Conservation (phyloP, 2,113 vertebrate species). For the Planiliza haematocheilus region DNA sequence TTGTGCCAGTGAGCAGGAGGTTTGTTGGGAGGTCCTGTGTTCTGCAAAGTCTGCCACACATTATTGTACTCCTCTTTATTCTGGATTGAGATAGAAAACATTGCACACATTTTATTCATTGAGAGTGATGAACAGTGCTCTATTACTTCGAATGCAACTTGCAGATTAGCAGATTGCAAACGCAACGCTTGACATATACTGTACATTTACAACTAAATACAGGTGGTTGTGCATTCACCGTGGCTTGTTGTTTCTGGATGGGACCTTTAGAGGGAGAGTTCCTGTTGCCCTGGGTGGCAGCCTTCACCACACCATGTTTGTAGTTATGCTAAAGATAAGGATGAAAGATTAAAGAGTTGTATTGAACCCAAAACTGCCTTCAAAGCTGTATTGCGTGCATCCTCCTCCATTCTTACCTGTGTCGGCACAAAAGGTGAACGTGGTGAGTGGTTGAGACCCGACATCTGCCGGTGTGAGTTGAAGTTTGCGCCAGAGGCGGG, state of each 20-base stretch:
- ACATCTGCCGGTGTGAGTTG: conserved; percentile 79
- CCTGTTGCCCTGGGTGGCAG: conserved; percentile 83
- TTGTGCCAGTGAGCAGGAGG: conserved; percentile 85
- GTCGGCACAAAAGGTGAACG: conserved; percentile 92
- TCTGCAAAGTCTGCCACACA: conserved; percentile 94
- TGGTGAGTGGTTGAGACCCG: conserved; percentile 92
- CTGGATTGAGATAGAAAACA: conserved; percentile 48
- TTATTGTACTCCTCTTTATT: conserved; percentile 89
- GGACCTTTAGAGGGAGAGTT: conserved; percentile 82
- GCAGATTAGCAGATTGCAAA: no score
- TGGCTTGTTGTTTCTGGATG: conserved; percentile 83
- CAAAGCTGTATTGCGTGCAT: neutral
- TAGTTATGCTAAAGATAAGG: conserved; percentile 81
- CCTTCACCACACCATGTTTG: conserved; percentile 82
- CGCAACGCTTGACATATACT: no score
- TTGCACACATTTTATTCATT: neutral
- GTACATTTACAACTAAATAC: neutral
- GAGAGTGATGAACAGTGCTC: neutral
- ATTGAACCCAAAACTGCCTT: neutral
- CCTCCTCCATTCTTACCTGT: conserved; percentile 82
- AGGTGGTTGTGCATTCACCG: conserved; percentile 53
- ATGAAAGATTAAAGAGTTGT: no score
- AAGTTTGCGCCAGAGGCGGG: conserved; percentile 76
- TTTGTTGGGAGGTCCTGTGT: conserved; percentile 83
- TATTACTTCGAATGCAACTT: neutral